Evolutionary conservation across 2,888 invertebrate species (phyloP).

Genomic region (Apotomis capreana): DNA sequence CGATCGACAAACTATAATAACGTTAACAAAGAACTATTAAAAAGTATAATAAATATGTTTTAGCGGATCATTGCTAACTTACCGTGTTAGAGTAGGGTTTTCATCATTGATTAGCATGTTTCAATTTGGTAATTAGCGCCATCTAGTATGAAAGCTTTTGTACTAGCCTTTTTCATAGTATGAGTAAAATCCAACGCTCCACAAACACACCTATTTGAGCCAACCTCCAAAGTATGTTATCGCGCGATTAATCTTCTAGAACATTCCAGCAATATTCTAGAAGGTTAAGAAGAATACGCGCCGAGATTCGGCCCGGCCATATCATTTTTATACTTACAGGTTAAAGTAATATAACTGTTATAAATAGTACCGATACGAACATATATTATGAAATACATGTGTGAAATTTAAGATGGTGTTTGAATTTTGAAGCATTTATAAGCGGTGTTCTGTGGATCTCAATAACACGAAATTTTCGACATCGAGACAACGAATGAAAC

Average conservation of each 20-base stretch:
- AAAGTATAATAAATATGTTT: too few species aligned
- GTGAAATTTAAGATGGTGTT: conserved; percentile 23
- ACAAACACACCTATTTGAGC: neutral
- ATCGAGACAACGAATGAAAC: neutral
- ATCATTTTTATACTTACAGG: conserved; percentile 30
- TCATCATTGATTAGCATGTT: too few species aligned
- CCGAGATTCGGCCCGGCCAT: conserved; percentile 17
- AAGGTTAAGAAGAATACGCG: conserved; percentile 14
- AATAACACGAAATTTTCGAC: neutral
- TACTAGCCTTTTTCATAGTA: too few species aligned
- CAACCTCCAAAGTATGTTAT: conserved; percentile 5
- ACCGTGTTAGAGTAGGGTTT: too few species aligned
- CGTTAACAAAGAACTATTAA: too few species aligned
- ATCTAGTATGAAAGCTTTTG: neutral
- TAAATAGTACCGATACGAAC: conserved; percentile 29
- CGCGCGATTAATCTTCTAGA: conserved; percentile 22
- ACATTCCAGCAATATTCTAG: conserved; percentile 1
- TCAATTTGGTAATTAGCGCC: neutral
- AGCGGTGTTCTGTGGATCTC: neutral
- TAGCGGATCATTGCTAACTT: too few species aligned
- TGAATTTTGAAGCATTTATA: conserved; percentile 2
- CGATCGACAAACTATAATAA: neutral
- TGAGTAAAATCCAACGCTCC: neutral
- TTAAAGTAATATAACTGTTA: conserved; percentile 30
- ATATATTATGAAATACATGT: conserved; percentile 31